These are phyloP conservation scores for Archips xylosteana DNA, from an alignment of 2,888 invertebrate genomes.

Conservation along the genomic window DNA sequence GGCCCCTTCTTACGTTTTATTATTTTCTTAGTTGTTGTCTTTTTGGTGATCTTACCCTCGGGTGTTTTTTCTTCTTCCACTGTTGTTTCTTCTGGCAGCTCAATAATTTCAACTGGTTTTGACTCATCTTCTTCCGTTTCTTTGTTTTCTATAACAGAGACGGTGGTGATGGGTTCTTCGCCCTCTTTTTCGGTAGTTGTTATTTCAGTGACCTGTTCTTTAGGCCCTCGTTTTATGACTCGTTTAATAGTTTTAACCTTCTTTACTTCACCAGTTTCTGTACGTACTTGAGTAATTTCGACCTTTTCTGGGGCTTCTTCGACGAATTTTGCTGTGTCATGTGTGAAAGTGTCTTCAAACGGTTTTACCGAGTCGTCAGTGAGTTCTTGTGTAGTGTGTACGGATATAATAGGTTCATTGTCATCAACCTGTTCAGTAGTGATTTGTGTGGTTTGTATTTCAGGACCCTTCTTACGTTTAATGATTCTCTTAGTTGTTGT, in stretches of 20 bases:
- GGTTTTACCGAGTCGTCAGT: background rate
- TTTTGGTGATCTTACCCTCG: conserved; percentile 54
- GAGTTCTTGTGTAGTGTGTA: conserved; percentile 3
- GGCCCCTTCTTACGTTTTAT: conserved; percentile 68
- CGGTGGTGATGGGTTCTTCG: conserved; percentile 59
- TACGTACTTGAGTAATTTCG: conserved; percentile 17
- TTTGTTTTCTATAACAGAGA: conserved; percentile 45
- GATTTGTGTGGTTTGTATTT: conserved; percentile 2
- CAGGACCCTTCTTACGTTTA: background rate
- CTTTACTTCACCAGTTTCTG: conserved; percentile 14
- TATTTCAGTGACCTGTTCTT: conserved; percentile 56
- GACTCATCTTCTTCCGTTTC: conserved; percentile 25
- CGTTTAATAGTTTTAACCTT: conserved; percentile 39
- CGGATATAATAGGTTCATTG: background rate
- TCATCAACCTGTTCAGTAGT: conserved; percentile 7
- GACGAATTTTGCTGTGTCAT: background rate
- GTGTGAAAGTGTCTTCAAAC: background rate
- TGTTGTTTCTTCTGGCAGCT: conserved; percentile 62
- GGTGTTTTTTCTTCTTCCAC: conserved; percentile 49
- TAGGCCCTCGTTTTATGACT: conserved; percentile 46
- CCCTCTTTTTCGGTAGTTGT: conserved; percentile 52
- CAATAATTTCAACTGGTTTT: conserved; percentile 52
- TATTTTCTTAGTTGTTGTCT: conserved; percentile 58
- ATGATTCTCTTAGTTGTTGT: background rate
- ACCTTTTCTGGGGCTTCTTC: conserved; percentile 10